A percentile compares a stretch with the other conserved stretches of the same genome.
Evolutionary conservation across 53 echinoderm and acorn worm genomes (phyloP).

Genomic region (Pentamera pediparva): DNA sequence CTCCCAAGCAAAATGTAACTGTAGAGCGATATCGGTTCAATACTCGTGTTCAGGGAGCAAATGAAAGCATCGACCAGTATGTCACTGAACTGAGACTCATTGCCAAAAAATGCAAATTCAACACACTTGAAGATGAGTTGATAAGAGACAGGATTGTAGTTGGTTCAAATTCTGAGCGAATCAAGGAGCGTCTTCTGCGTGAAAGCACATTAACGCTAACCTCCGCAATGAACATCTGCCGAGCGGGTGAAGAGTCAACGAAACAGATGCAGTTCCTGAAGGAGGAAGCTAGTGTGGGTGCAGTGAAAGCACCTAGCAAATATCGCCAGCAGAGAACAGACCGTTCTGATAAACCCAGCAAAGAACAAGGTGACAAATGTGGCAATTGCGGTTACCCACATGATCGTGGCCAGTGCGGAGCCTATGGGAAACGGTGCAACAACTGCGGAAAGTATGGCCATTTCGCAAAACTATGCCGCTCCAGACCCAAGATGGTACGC

Average conservation of each 20-base stretch:
- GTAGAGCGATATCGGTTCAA: constrained; percentile 31
- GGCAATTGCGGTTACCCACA: constrained; percentile 10
- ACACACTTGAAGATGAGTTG: constrained; percentile 12
- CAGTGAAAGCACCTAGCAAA: neutral
- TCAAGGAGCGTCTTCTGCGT: constrained; percentile 36
- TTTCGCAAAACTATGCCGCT: neutral
- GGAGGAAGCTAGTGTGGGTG: neutral
- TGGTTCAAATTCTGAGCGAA: constrained; percentile 12
- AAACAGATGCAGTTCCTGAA: constrained; percentile 18
- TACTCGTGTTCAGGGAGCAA: constrained; percentile 18
- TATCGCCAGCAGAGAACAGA: neutral
- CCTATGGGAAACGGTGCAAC: constrained; percentile 9
- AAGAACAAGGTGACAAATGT: neutral
- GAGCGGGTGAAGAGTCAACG: constrained; percentile 38
- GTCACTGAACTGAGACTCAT: constrained; percentile 25
- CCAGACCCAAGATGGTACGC: neutral
- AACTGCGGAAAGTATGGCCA: constrained; percentile 20
- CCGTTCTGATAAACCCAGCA: neutral
- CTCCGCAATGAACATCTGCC: constrained; percentile 32
- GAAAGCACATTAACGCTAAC: constrained; percentile 16
- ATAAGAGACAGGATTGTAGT: constrained; percentile 41
- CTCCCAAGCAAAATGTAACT: constrained; percentile 48
- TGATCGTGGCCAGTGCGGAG: neutral
- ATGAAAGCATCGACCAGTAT: constrained; percentile 37
- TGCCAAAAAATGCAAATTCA: constrained; percentile 31